Conservation (phyloP, 64 coral and sea anemone genomes). For the Acropora tenuis region DNA sequence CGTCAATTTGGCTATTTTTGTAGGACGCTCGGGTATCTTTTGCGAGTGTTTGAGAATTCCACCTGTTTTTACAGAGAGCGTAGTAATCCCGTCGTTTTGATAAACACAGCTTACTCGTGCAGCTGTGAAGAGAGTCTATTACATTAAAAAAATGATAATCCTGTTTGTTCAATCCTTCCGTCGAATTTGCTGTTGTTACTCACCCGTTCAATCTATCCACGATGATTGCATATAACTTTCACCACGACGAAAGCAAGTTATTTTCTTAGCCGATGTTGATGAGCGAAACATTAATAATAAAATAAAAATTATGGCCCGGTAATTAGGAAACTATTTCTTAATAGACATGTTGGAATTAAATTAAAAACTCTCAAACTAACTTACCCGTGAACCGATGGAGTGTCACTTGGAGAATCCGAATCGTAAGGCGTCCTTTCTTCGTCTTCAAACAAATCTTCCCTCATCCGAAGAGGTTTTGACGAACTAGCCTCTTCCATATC, state of each 20-base stretch:
- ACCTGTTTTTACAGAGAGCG: constrained; percentile 16
- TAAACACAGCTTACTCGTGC: constrained; percentile 17
- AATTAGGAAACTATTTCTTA: constrained; percentile 45
- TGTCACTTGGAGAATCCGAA: constrained; percentile 59
- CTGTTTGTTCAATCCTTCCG: neutral
- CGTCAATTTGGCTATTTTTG: neutral
- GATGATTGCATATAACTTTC: neutral
- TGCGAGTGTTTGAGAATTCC: neutral
- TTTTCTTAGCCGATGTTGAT: neutral
- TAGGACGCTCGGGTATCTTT: neutral
- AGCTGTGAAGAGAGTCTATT: neutral
- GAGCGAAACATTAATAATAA: neutral
- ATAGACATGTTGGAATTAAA: constrained; percentile 31
- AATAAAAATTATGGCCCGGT: neutral
- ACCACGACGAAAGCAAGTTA: neutral
- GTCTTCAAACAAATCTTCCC: neutral
- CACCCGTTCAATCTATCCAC: neutral
- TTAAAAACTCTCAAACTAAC: constrained; percentile 25
- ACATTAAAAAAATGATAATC: neutral
- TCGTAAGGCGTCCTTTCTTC: constrained; percentile 38
- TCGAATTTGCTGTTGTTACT: neutral
- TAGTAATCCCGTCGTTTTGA: constrained; percentile 16
- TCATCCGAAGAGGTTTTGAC: neutral
- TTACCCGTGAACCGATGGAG: constrained; percentile 44
- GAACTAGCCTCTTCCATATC: constrained; percentile 32